Conservation (phyloP, 2,797 vertebrate genomes). For the Sciurus vulgaris region DNA sequence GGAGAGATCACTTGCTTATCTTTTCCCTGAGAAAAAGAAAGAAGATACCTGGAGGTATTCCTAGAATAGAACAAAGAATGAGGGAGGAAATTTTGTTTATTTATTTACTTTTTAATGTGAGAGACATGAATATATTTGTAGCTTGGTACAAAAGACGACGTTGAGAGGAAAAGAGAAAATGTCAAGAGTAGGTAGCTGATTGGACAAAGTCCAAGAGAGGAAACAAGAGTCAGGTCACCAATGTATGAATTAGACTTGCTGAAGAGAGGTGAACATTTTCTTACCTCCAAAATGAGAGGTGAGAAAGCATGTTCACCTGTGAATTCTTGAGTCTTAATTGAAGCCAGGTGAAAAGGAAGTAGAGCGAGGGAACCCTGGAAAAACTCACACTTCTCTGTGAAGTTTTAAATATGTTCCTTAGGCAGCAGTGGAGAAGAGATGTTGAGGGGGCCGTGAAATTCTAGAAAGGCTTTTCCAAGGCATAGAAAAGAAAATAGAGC, state of each 20-base stretch:
- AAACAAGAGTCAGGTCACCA: background rate
- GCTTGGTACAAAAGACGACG: background rate
- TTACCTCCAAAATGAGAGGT: background rate
- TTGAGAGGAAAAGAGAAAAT: background rate
- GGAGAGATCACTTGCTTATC: background rate
- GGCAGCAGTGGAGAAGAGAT: background rate
- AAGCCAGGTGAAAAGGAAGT: background rate
- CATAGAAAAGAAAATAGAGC: too few relatives aligned
- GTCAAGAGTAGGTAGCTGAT: background rate
- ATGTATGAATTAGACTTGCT: background rate
- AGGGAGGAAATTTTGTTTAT: background rate
- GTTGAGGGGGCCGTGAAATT: background rate
- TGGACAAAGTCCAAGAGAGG: background rate
- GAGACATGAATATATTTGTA: background rate
- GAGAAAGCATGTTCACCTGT: background rate
- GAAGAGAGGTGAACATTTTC: background rate
- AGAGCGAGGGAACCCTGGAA: background rate
- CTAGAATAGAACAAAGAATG: background rate
- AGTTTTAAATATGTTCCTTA: background rate
- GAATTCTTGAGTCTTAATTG: constrained; percentile 17
- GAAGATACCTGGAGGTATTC: background rate
- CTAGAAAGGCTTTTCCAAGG: background rate
- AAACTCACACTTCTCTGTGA: background rate
- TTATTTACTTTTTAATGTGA: background rate
- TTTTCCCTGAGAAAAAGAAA: background rate